These are phyloP conservation scores for Rhynchomys soricoides DNA, from an alignment of 2,113 vertebrate genomes.

Conservation along the genomic window DNA sequence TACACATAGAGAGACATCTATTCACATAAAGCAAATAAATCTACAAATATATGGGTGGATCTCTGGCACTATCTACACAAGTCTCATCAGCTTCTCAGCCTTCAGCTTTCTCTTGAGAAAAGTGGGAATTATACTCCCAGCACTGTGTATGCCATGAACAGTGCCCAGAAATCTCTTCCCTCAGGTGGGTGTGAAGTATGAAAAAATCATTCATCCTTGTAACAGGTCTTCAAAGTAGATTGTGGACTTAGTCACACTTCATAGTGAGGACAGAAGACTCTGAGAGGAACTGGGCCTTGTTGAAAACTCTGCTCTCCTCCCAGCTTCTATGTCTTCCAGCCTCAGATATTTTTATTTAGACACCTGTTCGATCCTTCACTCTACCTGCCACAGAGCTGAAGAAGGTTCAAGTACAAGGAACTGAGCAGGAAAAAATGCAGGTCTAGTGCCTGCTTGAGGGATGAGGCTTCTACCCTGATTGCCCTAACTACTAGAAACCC, in stretches of 20 bases:
- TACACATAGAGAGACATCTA: no score
- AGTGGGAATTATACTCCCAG: background rate
- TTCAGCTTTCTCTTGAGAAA: background rate
- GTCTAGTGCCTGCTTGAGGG: background rate
- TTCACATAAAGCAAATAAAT: no score
- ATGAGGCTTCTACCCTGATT: background rate
- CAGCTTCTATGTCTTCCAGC: background rate
- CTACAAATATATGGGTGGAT: background rate
- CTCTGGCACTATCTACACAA: background rate
- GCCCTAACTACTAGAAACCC: background rate
- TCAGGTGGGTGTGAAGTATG: no score
- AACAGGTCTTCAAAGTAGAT: background rate
- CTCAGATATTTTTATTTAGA: background rate
- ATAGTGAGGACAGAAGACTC: no score
- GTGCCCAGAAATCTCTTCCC: background rate
- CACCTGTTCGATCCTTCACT: background rate
- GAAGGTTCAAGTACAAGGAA: background rate
- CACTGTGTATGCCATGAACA: background rate
- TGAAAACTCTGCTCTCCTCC: background rate
- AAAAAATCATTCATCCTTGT: no score
- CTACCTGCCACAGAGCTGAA: background rate
- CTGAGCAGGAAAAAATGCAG: background rate
- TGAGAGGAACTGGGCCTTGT: accelerated
- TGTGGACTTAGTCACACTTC: background rate
- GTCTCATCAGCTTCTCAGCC: background rate